A percentile compares a stretch with the other conserved stretches of the same genome.
These are phyloP conservation scores for Pyrgus malvae DNA, from an alignment of 2,888 invertebrate genomes.

Conservation along the genomic window DNA sequence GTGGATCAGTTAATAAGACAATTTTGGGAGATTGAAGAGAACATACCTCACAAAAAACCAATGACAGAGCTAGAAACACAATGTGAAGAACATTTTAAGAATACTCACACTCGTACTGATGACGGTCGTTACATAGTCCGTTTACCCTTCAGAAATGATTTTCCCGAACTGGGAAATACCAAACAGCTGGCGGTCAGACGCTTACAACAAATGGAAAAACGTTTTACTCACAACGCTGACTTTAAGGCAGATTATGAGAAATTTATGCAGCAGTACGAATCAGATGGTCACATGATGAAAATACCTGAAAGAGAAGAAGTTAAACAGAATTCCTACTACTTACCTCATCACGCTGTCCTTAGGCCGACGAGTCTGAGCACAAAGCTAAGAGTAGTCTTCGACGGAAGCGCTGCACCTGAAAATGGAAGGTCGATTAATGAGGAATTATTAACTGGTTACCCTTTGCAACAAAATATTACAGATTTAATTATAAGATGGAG, in stretches of 20 bases:
- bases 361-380: constrained; percentile 29
- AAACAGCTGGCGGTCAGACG: constrained; percentile 25
- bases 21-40: constrained; percentile 37
- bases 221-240: constrained; percentile 29
- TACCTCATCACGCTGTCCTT: constrained; percentile 36
- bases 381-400: constrained; percentile 35
- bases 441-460: not conserved
- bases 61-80: constrained; percentile 29
- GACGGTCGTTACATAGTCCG: constrained; percentile 33
- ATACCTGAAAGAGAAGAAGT: constrained; percentile 31
- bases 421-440: constrained; percentile 33
- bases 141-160: constrained; percentile 31
- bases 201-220: constrained; percentile 32
- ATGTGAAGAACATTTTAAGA: constrained; percentile 34
- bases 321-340: constrained; percentile 28
- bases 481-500: constrained; percentile 32
- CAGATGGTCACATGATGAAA: constrained; percentile 31
- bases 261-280: constrained; percentile 32
- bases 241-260: constrained; percentile 32
- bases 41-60: constrained; percentile 22
- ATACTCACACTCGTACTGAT: constrained; percentile 23
- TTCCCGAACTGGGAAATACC: not conserved
- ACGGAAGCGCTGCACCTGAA: constrained; percentile 32
- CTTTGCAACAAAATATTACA: constrained; percentile 32
- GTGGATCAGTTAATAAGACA: constrained; percentile 30